Evolutionary conservation across 1,140 invertebrate genomes (phyloP), one percentile per base, ranked within the genome.

Genomic region (Pseudomyrmex concolor): DNA sequence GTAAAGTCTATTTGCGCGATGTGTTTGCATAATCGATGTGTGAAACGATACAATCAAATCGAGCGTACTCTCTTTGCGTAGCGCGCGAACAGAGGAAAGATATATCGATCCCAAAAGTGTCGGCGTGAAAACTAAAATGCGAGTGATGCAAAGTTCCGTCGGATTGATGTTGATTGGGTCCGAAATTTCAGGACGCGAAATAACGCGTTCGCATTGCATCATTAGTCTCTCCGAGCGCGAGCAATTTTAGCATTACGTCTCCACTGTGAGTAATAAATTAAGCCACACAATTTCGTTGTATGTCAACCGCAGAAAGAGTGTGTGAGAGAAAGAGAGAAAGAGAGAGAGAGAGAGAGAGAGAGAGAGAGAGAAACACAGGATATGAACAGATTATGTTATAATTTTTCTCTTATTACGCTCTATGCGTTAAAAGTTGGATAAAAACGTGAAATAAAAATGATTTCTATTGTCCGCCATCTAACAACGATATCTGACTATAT

Each of bases 251-350:
- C 66, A 70, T 70, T 70, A 71, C 71, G 43, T 50, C 45, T 22
- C 76, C 66, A 59, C 66, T 22, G 66, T 9, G 54, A 60, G 66
- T 60, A 48, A 80, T 71, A 78, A 78, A 78, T 78, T 59, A 48
- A 60, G n/a, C n/a, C 25, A 45, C 12, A 17, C 43, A 80, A 59
- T 80, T 10, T 50, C 15, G 45, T 7, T 34, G 54, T 60, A 48
- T 2, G 55, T 25, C 57, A 71, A 78, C 68, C 10, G 54, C n/a
- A 60, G 12, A 7, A 22, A 15, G 2, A 22, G 12, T 34, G 9
- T 2, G 7, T 2, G 25, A 34, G n/a, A n/a, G n/a, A n/a, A n/a
- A n/a, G n/a, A n/a, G n/a, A n/a, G n/a, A n/a, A n/a, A n/a, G n/a
- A n/a, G 25, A 25, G 25, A 25, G 25, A 25, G 25, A 25, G 25